These are phyloP conservation scores for Muraenolepis orangiensis DNA, from an alignment of 2,797 vertebrate species.

Conservation along the genomic window DNA sequence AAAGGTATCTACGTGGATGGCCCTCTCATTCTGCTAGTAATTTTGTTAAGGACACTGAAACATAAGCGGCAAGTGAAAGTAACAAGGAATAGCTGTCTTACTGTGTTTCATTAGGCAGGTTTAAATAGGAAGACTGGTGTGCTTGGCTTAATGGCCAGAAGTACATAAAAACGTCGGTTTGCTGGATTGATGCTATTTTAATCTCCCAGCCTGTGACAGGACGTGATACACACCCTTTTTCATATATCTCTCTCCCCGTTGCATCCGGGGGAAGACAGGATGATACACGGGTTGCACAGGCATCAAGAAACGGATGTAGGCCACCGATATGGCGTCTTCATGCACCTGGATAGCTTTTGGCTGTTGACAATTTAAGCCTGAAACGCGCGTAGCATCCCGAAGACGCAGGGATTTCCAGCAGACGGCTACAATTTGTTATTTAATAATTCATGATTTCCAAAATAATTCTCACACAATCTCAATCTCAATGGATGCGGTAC, in stretches of 20 bases:
- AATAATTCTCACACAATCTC: slow-evolving; percentile 1
- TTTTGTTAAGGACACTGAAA: background rate
- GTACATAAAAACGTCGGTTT: background rate
- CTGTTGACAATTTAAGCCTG: background rate
- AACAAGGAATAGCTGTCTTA: background rate
- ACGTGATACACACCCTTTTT: background rate
- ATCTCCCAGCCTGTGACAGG: slow-evolving; percentile 2
- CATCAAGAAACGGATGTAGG: background rate
- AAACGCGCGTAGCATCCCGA: no score
- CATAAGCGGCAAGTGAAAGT: background rate
- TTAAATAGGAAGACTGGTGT: background rate
- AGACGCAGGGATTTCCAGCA: background rate
- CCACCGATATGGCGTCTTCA: background rate
- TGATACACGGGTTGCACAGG: background rate
- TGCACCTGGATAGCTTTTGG: background rate
- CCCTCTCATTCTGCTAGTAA: background rate
- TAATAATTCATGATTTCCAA: background rate
- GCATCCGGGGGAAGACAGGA: background rate
- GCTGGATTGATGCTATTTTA: background rate
- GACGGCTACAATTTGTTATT: background rate
- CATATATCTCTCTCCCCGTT: background rate
- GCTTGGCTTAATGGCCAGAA: background rate
- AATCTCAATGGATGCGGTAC: slow-evolving; percentile 2
- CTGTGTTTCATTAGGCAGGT: slow-evolving; percentile 12
- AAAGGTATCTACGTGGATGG: background rate